phyloP scores from a whole-genome alignment of 2,113 vertebrate genomes.

The Ia io region DNA sequence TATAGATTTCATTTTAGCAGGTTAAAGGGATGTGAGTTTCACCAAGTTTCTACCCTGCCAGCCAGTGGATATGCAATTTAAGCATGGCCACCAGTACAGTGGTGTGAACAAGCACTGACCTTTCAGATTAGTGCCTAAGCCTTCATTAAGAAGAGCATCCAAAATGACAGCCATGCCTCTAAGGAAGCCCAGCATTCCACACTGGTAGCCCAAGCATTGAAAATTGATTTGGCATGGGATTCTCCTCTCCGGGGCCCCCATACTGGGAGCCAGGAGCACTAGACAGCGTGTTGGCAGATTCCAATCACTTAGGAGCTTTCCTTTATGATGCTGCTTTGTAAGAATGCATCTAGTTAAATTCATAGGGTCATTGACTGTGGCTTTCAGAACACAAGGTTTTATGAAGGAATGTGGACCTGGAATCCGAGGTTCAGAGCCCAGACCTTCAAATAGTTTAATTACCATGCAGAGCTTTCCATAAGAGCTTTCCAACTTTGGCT shows the following conservation, averaged over 20 bases:
- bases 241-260: constrained; percentile 58
- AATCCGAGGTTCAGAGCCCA: constrained; percentile 75
- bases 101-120: constrained; percentile 55
- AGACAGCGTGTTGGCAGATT: constrained; percentile 69
- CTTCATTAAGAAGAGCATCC: constrained; percentile 69
- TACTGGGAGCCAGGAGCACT: constrained; percentile 65
- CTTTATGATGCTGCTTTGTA: constrained; percentile 69
- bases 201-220: constrained; percentile 69
- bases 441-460: constrained; percentile 75
- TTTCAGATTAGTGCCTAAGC: constrained; percentile 62
- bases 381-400: constrained; percentile 72
- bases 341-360: constrained; percentile 75
- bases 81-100: not conserved
- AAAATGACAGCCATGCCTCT: constrained; percentile 62
- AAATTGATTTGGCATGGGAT: constrained; percentile 75
- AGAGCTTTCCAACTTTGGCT: constrained; percentile 66
- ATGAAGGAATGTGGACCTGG: constrained; percentile 71
- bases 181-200: constrained; percentile 66
- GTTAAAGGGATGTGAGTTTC: constrained; percentile 12
- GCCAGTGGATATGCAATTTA: not conserved
- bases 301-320: constrained; percentile 64
- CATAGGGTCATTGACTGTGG: constrained; percentile 68
- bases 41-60: not conserved
- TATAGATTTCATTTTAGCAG: constrained; percentile 35
- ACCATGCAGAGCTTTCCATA: constrained; percentile 60